Base-by-base conservation (phyloP, 2,888 invertebrate genomes). In the Ectemnius cavifrons region DNA sequence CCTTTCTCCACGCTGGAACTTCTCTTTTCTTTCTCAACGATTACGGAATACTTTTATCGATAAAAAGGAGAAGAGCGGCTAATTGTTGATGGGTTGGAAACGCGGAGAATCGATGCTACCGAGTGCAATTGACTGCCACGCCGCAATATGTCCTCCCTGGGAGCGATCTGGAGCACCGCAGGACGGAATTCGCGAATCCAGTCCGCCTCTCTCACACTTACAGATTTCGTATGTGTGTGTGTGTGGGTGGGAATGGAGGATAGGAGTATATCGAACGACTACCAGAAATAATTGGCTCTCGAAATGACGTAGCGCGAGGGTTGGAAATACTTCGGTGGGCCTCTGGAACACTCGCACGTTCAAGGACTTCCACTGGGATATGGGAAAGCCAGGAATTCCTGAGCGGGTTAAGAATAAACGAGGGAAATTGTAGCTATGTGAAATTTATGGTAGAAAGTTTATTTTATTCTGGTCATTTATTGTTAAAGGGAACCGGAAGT, bases 231-330 rank as follows among this genome's bases (percentile, higher is more conserved):
- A 4, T 37, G 1, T 37, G 37, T 37, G 11, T 37, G 37, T 37
- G 37, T 37, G 8, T 37, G 37, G 4, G 37, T 37, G 37, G 8
- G 37, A 37, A 8, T 23, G 23, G 56, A 74, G 78, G 80, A 81
- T 81, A 80, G 74, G 63, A 49, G 52, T 46, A 61, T 37, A 61
- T 61, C 80, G 78, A 80, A 80, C 80, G 78, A 78, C 78, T 73
- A 63, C 63, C 71, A 71, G 70, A 72, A 72, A 79, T 79, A 77
- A 71, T 78, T 75, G 80, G 56, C 67, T 69, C 59, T 62, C 49
- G 56, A 58, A 62, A 77, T 77, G 69, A 75, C 75, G 77, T 16
- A 66, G 52, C 52, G 52, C 52, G 16, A 52, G 52, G 52, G n/a
- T 52, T 52, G 52, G n/a, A 16, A 52, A 52, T 16, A 52, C 52